Conservation (phyloP, 2,113 vertebrate genomes). For the Chaetops frenatus region DNA sequence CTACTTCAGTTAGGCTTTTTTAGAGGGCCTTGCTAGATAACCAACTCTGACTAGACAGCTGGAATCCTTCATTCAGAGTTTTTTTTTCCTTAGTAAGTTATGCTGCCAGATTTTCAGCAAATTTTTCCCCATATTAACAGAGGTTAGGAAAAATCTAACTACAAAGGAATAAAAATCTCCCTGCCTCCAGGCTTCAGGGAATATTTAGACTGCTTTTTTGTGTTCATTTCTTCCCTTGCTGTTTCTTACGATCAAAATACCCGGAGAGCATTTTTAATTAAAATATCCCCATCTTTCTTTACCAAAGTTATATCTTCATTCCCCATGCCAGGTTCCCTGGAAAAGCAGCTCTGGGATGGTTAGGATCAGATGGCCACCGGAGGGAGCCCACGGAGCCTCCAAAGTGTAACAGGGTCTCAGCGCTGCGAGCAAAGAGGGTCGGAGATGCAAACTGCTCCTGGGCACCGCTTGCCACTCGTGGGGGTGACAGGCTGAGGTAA, state of each 20-base stretch:
- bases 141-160: not conserved
- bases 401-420: fast-evolving
- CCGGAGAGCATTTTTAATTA: fast-evolving
- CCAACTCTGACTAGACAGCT: not conserved
- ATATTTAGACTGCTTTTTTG: not conserved
- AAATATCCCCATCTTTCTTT: not conserved
- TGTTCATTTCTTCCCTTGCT: not conserved
- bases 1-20: not conserved
- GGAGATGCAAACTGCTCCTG: fast-evolving
- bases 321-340: fast-evolving
- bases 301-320: not conserved
- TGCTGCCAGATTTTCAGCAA: not conserved
- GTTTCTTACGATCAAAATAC: not conserved
- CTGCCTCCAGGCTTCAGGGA: not conserved
- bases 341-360: not conserved
- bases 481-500: not conserved
- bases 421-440: fast-evolving
- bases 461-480: fast-evolving
- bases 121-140: not conserved
- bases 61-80: not conserved
- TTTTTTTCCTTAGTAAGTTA: not conserved
- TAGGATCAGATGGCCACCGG: not conserved
- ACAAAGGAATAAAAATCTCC: not conserved
- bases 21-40: not conserved
- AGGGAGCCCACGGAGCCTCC: not conserved